Base-by-base conservation (phyloP, 2,888 invertebrate genomes). In the Lasioglossum lativentre region DNA sequence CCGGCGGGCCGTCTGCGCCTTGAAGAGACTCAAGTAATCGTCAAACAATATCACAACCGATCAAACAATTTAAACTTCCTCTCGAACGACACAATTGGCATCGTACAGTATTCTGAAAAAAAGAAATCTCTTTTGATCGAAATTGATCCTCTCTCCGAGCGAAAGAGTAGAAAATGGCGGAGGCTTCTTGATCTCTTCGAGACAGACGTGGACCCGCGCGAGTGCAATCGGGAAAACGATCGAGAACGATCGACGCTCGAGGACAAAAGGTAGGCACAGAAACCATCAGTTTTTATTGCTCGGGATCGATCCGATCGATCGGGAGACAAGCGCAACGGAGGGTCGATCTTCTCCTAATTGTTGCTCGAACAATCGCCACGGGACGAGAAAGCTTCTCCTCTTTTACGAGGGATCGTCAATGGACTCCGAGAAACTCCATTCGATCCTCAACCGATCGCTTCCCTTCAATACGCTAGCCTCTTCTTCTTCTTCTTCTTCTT, bases 251-350 rank as follows among this genome's bases (percentile, higher is more conserved):
- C 85, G 83, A 59, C 30, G 72, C 83, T 81, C 71, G 78, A 81
- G 83, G 47, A 86, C 73, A 82, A 90, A 90, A 90, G 90, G 90
- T 90, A 90, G 90, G 90, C 91, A 90, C 90, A 90, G 88, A 90
- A 80, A 82, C 34, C 86, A 86, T 85, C 75, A 83, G 84, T 85
- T 89, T 88, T 89, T 90, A 90, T 83, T 88, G 80, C 68, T 79
- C 72, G 42, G 56, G 78, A 84, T 72, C 78, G 71, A 84, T 68
- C 34, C 1, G 14, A 63, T 66, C 59, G 59, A 59, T 66, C 63
- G 63, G 30, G 19, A 23, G 19, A 34, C 38, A 14, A 14, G 23
- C 2, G 1, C 10, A 3, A n/a, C n/a, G 56, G 12, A 14, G 16
- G 34, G 34, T 30, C 30, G 71, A 85, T 72, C 78, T 75, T 84